Evolutionary conservation across 2,797 vertebrate species (phyloP).

Genomic region (Diglossa cyanea): DNA sequence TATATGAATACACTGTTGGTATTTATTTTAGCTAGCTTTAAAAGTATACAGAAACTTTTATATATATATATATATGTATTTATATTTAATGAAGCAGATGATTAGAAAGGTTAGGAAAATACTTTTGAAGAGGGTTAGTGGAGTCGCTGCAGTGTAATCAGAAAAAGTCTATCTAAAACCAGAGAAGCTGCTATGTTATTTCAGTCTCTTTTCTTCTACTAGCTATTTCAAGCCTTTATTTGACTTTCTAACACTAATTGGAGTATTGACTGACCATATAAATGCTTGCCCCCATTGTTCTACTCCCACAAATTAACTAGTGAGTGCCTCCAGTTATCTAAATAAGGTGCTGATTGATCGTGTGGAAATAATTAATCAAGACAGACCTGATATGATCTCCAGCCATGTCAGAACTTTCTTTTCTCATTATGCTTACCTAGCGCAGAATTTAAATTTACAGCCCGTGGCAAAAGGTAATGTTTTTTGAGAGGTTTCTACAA

Average conservation of each 20-base stretch:
- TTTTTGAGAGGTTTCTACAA: constrained; percentile 59
- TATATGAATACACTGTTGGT: neutral
- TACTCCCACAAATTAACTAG: constrained; percentile 67
- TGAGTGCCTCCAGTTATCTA: constrained; percentile 65
- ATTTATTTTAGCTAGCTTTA: neutral
- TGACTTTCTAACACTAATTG: constrained; percentile 63
- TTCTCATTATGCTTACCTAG: constrained; percentile 61
- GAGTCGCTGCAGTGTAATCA: neutral
- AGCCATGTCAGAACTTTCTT: constrained; percentile 61
- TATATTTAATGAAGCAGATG: neutral
- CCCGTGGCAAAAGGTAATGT: constrained; percentile 56
- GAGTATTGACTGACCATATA: constrained; percentile 60
- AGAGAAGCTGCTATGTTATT: neutral
- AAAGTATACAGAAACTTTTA: neutral
- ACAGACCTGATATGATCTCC: constrained; percentile 66
- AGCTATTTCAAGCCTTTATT: constrained; percentile 7
- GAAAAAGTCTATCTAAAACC: neutral
- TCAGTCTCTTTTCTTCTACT: neutral
- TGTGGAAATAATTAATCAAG: constrained; percentile 71
- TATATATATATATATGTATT: too few relatives aligned
- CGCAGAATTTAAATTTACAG: constrained; percentile 67
- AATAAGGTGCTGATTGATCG: constrained; percentile 65
- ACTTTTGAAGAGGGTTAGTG: neutral
- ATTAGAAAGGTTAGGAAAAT: neutral
- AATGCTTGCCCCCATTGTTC: constrained; percentile 49